A percentile compares a stretch with the other conserved stretches of the same genome.
Conservation (phyloP, 2,797 vertebrate genomes). For the Hylomyscus alleni region DNA sequence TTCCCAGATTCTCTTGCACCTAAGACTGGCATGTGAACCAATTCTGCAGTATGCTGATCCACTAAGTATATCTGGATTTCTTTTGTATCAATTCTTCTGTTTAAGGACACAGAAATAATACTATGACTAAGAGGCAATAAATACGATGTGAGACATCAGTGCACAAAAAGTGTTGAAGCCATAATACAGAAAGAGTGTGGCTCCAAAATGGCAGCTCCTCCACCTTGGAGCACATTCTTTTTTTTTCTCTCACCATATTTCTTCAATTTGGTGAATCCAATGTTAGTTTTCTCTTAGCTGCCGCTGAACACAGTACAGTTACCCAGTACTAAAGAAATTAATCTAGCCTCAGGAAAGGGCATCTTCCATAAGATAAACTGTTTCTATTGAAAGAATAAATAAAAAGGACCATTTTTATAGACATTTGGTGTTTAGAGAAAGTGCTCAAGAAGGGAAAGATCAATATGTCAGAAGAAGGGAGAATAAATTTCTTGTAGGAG, state of each 20-base stretch:
- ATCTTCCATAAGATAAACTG: slow-evolving; percentile 25
- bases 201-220: neutral
- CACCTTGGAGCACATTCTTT: neutral
- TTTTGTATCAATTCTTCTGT: neutral
- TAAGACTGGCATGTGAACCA: neutral
- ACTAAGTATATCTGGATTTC: neutral
- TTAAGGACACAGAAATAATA: neutral
- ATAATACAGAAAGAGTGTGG: neutral
- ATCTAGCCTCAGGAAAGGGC: neutral
- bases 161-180: neutral
- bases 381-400: slow-evolving; percentile 52
- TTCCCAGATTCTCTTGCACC: neutral
- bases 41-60: neutral
- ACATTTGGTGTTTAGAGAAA: slow-evolving; percentile 62
- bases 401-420: slow-evolving; percentile 64
- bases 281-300: neutral
- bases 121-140: neutral
- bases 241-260: neutral
- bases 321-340: slow-evolving; percentile 23
- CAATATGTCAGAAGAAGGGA: slow-evolving; percentile 24
- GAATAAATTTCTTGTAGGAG: slow-evolving; percentile 48
- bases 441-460: slow-evolving; percentile 59
- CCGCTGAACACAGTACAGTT: neutral
- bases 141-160: neutral
- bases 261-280: neutral